Evolutionary conservation across 2,113 vertebrate genomes (phyloP).

Genomic region (Vidua chalybeata): DNA sequence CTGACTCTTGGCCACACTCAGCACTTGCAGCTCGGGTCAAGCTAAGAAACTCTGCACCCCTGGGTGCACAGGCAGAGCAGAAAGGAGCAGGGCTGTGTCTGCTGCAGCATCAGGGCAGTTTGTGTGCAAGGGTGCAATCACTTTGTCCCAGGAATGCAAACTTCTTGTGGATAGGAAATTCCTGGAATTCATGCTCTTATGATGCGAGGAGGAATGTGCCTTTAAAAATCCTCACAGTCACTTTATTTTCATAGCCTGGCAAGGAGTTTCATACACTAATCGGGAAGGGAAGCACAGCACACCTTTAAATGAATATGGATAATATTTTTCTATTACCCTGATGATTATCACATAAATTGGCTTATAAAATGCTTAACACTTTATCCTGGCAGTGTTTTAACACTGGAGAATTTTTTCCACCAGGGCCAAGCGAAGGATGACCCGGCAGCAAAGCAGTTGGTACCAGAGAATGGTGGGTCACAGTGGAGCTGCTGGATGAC

Average conservation of each 20-base stretch:
- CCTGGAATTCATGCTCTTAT: constrained; percentile 49
- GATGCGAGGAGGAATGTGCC: background rate
- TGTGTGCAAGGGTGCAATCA: background rate
- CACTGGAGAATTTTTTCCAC: background rate
- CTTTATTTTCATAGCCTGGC: constrained; percentile 2
- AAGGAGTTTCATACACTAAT: background rate
- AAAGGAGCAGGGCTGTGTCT: background rate
- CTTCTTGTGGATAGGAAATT: constrained; percentile 58
- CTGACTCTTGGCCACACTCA: background rate
- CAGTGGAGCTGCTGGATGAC: background rate
- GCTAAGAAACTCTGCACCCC: background rate
- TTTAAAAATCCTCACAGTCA: constrained; percentile 16
- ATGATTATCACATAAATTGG: constrained; percentile 21
- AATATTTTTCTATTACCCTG: constrained; percentile 7
- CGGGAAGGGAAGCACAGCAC: background rate
- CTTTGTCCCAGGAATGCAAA: constrained; percentile 30
- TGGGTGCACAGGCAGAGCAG: background rate
- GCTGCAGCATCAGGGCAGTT: background rate
- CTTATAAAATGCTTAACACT: background rate
- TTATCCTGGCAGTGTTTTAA: background rate
- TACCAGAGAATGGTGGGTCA: background rate
- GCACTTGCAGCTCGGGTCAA: background rate
- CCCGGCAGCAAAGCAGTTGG: background rate
- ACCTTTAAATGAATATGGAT: constrained; percentile 11
- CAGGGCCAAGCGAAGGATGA: background rate